These are phyloP conservation scores for Taenioides sp. DNA, from an alignment of 2,797 vertebrate genomes.

Conservation along the genomic window DNA sequence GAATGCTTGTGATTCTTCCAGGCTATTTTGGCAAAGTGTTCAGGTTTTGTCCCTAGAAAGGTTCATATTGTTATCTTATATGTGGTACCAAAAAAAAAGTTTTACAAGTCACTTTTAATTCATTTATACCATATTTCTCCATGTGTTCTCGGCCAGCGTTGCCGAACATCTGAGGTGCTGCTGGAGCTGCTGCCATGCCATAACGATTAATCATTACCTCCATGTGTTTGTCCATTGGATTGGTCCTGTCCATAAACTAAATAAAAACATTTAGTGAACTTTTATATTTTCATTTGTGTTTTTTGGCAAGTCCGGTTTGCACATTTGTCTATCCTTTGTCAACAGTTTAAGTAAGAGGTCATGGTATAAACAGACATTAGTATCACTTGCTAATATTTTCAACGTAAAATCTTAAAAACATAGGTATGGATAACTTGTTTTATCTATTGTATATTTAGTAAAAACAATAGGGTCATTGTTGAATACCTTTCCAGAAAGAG, in stretches of 20 bases:
- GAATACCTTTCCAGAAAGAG: constrained; percentile 76
- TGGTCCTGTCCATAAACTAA: constrained; percentile 81
- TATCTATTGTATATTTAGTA: not conserved
- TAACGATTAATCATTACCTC: constrained; percentile 85
- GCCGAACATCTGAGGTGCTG: constrained; percentile 88
- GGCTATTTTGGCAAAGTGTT: constrained; percentile 97
- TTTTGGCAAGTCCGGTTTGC: not conserved
- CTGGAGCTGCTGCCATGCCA: constrained; percentile 77
- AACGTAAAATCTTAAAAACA: not conserved
- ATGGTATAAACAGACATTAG: not conserved
- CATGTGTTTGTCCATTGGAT: constrained; percentile 89
- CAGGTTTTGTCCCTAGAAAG: constrained; percentile 85
- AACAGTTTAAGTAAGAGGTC: not conserved
- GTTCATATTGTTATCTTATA: not conserved
- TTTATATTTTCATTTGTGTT: not conserved
- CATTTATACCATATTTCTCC: constrained; percentile 89
- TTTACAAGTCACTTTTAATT: not conserved
- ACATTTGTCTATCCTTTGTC: not conserved
- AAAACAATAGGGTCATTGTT: not conserved
- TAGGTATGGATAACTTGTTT: not conserved
- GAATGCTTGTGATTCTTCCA: constrained; percentile 99
- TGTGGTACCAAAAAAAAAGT: not conserved
- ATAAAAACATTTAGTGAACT: not conserved
- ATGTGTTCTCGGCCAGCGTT: constrained; percentile 90
- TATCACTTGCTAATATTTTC: not conserved